Percentiles rank a stretch among this genome's conserved stretches.
phyloP scores from a whole-genome alignment of 2,113 vertebrate species.

The Tamias sibiricus region DNA sequence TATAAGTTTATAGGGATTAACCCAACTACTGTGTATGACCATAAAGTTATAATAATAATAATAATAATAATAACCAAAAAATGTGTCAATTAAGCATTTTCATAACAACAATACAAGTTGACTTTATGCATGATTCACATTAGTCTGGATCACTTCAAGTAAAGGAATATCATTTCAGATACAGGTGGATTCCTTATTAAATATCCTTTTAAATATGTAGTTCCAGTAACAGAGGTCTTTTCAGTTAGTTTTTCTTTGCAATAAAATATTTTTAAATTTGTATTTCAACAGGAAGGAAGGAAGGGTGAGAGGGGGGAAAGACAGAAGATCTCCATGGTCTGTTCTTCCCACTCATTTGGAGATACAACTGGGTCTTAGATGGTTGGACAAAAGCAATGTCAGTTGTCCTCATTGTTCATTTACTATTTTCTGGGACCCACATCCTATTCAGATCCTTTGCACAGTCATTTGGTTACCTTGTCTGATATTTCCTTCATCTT shows the following conservation, averaged over 20 bases:
- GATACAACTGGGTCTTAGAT: not conserved
- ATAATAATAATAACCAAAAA: no score
- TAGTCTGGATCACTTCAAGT: not conserved
- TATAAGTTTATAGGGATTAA: no score
- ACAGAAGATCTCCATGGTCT: not conserved
- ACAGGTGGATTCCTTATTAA: not conserved
- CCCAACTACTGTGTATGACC: no score
- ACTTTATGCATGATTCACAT: not conserved
- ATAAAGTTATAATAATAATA: no score
- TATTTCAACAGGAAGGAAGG: not conserved
- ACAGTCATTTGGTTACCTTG: constrained; percentile 46
- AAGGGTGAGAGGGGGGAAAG: not conserved
- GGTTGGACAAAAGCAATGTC: not conserved
- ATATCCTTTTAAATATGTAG: not conserved
- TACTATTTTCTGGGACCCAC: not conserved
- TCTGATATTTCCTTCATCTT: constrained; percentile 70
- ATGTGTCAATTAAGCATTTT: not conserved
- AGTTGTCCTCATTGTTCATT: not conserved
- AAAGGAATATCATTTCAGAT: not conserved
- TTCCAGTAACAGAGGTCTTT: not conserved
- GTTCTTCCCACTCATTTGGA: not conserved
- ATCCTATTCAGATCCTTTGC: not conserved
- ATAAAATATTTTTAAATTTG: not conserved
- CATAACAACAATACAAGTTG: not conserved
- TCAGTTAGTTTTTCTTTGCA: not conserved